Evolutionary conservation across 2,888 invertebrate genomes (phyloP), one percentile per base, ranked within the genome.

Genomic region (Eupithecia vulgata): DNA sequence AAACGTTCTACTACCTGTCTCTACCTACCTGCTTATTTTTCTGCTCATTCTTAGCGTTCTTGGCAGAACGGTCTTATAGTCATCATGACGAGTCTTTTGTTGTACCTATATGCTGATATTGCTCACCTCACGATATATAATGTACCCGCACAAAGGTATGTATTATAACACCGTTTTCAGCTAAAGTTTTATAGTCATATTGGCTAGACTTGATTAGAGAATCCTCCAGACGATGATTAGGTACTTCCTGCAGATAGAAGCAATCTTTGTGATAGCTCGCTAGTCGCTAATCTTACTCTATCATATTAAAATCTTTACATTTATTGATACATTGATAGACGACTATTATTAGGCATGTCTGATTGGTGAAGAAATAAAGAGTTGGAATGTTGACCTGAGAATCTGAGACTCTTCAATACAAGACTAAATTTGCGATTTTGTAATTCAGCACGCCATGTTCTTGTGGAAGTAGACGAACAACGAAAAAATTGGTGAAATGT

Each of bases 181-280:
- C 57, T 52, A 2, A 57, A 57, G 1, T 57, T 25, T 25, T 21
- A 10, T n/a, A 25, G 25, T 57, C 4, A 57, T 25, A 12, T 57
- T 25, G 57, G 57, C 57, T 57, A 25, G 57, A 57, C 57, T 57
- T 57, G 57, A 57, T 57, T 57, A 57, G 25, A 57, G 25, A 13
- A 57, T 21, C n/a, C 57, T 57, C 13, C 25, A 57, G 57, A 21
- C 21, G 5, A 12, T 13, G 12, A 57, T 57, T 57, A n/a, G n/a
- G 8, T 48, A 25, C 25, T 57, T 57, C 57, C 57, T 57, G 57
- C 1, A 57, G 21, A 25, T 57, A 57, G n/a, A 45, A 45, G 5
- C 57, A 25, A 12, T 13, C 12, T 57, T 57, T 57, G 12, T 57
- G 57, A 57, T 57, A 57, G 25, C 21, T 45, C 48, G 48, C 48